A percentile compares a stretch with the other conserved stretches of the same genome.
Evolutionary conservation across 2,888 invertebrate genomes (phyloP).

Genomic region (Yponomeuta plumbellus): DNA sequence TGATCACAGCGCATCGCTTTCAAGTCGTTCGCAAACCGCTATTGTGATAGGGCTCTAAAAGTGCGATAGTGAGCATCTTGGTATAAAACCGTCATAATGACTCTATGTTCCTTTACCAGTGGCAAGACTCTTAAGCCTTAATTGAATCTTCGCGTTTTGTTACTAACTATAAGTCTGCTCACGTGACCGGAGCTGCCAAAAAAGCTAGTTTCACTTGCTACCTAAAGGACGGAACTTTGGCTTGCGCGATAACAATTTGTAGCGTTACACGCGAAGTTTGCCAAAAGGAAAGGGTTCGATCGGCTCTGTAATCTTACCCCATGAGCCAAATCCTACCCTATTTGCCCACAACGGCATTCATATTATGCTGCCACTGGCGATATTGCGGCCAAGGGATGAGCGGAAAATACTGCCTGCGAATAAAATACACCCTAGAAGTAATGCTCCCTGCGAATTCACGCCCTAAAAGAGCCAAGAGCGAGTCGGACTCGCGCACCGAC

Average conservation of each 20-base stretch:
- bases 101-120: too few species aligned
- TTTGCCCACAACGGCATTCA: slow-evolving; percentile 46
- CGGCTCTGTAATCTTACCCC: slow-evolving; percentile 44
- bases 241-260: slow-evolving; percentile 11
- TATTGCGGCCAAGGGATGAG: neutral
- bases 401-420: neutral
- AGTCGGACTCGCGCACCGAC: too few species aligned
- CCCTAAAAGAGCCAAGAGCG: too few species aligned
- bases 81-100: too few species aligned
- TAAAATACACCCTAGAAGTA: too few species aligned
- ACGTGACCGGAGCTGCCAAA: neutral
- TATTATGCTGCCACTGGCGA: slow-evolving; percentile 34
- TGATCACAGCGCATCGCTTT: too few species aligned
- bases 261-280: slow-evolving; percentile 15
- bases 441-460: too few species aligned
- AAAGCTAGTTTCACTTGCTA: neutral
- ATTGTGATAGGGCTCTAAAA: too few species aligned
- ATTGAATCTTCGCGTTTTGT: too few species aligned
- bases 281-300: slow-evolving; percentile 37
- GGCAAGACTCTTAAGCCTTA: too few species aligned
- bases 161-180: neutral
- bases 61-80: too few species aligned
- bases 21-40: too few species aligned
- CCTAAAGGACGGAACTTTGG: slow-evolving; percentile 5
- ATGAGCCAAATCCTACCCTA: slow-evolving; percentile 47